Conservation (phyloP, 2,888 invertebrate genomes). For the Elegia similella region DNA sequence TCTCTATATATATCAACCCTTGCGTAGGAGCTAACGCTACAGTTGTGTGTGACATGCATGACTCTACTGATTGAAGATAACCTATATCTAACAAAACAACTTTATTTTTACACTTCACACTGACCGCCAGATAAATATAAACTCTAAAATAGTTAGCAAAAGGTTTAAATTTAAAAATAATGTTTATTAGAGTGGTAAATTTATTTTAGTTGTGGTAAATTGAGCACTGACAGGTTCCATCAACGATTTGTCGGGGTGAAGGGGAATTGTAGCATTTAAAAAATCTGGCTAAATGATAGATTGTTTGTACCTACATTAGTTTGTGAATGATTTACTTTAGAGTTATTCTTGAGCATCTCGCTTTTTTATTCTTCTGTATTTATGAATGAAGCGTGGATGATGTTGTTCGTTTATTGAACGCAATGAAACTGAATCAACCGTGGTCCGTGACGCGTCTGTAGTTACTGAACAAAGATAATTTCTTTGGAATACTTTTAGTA, state of each 20-base stretch:
- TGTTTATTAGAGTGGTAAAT: conserved; percentile 21
- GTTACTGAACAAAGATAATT: too few species aligned
- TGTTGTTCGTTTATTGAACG: neutral
- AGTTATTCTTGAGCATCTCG: conserved; percentile 14
- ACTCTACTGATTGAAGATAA: conserved; percentile 52
- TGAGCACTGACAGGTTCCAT: conserved; percentile 52
- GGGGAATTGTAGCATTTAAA: conserved; percentile 39
- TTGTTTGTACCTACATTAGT: conserved; percentile 17
- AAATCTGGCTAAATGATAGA: conserved; percentile 35
- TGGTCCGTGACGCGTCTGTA: too few species aligned
- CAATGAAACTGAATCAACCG: too few species aligned
- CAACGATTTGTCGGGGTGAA: conserved; percentile 40
- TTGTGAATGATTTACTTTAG: conserved; percentile 18
- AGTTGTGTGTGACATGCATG: conserved; percentile 40
- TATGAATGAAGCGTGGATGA: conserved; percentile 16
- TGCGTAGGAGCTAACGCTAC: conserved; percentile 14
- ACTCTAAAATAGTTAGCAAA: conserved; percentile 13
- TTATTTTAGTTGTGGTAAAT: conserved; percentile 33
- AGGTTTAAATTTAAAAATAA: conserved; percentile 15
- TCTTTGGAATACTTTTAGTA: too few species aligned
- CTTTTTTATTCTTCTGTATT: conserved; percentile 29
- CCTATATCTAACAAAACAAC: conserved; percentile 38
- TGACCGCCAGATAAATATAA: conserved; percentile 17
- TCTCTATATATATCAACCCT: conserved; percentile 18
- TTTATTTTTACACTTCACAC: conserved; percentile 22